Evolutionary conservation across 1,140 invertebrate species (phyloP).

Genomic region (Lordiphosa stackelbergi): DNA sequence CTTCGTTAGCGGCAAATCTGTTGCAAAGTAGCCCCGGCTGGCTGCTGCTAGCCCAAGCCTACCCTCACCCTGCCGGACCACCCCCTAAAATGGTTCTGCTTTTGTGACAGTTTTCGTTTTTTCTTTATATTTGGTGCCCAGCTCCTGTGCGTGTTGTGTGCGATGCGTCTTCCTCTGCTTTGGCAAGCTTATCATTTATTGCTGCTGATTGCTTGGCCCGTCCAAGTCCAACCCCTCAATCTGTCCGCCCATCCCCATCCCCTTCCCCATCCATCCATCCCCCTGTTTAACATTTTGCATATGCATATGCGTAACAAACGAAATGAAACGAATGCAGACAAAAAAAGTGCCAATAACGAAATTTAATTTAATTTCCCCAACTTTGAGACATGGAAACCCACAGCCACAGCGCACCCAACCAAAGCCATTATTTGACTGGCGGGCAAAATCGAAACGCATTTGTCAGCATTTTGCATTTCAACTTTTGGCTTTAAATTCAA

Average conservation of each 20-base stretch:
- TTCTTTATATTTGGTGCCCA: slow-evolving; percentile 1
- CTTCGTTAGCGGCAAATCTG: slow-evolving; percentile 72
- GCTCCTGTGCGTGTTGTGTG: slow-evolving; percentile 10
- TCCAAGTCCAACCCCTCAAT: slow-evolving; percentile 15
- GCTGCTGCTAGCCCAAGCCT: slow-evolving; percentile 6
- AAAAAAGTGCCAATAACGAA: slow-evolving; percentile 64
- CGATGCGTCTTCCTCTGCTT: slow-evolving; percentile 27
- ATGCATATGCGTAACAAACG: slow-evolving; percentile 49
- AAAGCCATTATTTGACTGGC: not conserved
- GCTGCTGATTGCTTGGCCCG: slow-evolving; percentile 61
- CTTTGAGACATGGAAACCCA: slow-evolving; percentile 29
- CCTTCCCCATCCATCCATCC: not conserved
- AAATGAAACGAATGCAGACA: slow-evolving; percentile 27
- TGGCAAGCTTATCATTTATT: slow-evolving; percentile 71
- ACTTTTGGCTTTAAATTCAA: slow-evolving; percentile 56
- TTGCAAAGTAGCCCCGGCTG: slow-evolving; percentile 66
- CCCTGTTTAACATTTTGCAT: slow-evolving; percentile 27
- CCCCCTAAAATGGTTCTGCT: slow-evolving; percentile 8
- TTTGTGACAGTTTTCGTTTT: slow-evolving; percentile 16
- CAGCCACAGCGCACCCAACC: not conserved
- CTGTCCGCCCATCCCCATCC: not conserved
- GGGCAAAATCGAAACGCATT: slow-evolving; percentile 57
- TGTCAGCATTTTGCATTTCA: slow-evolving; percentile 66
- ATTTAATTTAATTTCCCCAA: slow-evolving; percentile 68
- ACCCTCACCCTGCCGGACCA: not conserved